Percentiles rank a stretch among this genome's conserved stretches.
phyloP scores from a whole-genome alignment of 2,797 vertebrate species.

The Fundulus diaphanus region DNA sequence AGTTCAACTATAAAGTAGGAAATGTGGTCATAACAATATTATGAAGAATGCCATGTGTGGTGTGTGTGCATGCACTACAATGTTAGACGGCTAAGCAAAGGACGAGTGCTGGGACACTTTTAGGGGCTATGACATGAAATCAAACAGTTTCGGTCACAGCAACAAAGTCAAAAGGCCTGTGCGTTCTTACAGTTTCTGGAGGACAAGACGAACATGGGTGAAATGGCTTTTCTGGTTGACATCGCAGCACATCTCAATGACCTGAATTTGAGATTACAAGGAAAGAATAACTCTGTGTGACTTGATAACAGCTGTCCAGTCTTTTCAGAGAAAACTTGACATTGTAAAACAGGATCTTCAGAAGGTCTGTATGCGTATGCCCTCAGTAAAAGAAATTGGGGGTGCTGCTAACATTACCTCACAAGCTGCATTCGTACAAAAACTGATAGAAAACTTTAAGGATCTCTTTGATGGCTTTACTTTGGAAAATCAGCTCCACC shows the following conservation, averaged over 20 bases:
- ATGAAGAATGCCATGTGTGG: too few relatives aligned
- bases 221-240: not conserved
- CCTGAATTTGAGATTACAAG: slow-evolving; percentile 1
- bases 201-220: not conserved
- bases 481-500: not conserved
- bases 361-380: not conserved
- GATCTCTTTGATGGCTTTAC: not conserved
- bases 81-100: not conserved
- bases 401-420: not conserved
- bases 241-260: not conserved
- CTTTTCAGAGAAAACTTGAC: not conserved
- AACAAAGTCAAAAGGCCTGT: slow-evolving; percentile 3
- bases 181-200: not conserved
- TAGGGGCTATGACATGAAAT: not conserved
- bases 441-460: not conserved
- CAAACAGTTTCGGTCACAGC: too few relatives aligned
- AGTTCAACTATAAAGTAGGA: too few relatives aligned
- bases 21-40: too few relatives aligned
- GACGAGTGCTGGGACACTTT: not conserved
- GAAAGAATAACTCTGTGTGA: slow-evolving; percentile 1
- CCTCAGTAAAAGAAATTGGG: not conserved
- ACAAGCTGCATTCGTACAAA: not conserved
- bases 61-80: not conserved
- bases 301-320: not conserved
- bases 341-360: not conserved